phyloP scores from a whole-genome alignment of 1,140 invertebrate species.

The Eupeodes corollae region DNA sequence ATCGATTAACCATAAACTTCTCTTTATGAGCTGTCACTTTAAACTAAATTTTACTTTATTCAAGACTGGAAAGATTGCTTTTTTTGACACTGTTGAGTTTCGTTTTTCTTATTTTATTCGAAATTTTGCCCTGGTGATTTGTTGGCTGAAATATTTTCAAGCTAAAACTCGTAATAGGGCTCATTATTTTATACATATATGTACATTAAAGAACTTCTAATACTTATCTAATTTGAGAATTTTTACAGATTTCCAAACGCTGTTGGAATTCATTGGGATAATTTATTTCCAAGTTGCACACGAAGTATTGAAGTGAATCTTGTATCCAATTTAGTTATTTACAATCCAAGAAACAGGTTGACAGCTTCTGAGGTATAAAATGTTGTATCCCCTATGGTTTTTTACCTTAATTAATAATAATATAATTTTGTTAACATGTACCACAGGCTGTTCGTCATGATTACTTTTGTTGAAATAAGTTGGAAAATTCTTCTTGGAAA shows the following conservation, averaged over 20 bases:
- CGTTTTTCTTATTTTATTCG: too few relatives aligned
- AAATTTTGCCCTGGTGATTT: too few relatives aligned
- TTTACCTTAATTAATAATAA: background rate
- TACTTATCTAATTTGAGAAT: too few relatives aligned
- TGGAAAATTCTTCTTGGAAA: background rate
- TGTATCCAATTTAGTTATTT: conserved; percentile 66
- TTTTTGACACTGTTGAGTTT: background rate
- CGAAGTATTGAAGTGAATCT: conserved; percentile 60
- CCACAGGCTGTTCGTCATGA: conserved; percentile 26
- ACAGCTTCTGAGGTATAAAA: conserved; percentile 61
- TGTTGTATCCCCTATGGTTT: too few relatives aligned
- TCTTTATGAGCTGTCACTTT: too few relatives aligned
- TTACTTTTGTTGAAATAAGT: conserved; percentile 21
- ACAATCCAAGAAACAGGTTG: conserved; percentile 68
- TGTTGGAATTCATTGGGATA: conserved; percentile 55
- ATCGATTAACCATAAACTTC: too few relatives aligned
- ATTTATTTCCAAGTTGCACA: conserved; percentile 54
- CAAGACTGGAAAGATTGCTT: background rate
- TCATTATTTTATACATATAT: too few relatives aligned
- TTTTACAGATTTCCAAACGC: conserved; percentile 58
- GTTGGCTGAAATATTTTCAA: too few relatives aligned
- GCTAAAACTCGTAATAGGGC: too few relatives aligned
- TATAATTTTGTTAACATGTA: conserved; percentile 2
- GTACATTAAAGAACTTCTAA: too few relatives aligned
- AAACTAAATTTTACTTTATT: too few relatives aligned